Percentiles rank a stretch among this genome's conserved stretches.
phyloP scores from a whole-genome alignment of 2,113 vertebrate species.

The Ophiodon elongatus region DNA sequence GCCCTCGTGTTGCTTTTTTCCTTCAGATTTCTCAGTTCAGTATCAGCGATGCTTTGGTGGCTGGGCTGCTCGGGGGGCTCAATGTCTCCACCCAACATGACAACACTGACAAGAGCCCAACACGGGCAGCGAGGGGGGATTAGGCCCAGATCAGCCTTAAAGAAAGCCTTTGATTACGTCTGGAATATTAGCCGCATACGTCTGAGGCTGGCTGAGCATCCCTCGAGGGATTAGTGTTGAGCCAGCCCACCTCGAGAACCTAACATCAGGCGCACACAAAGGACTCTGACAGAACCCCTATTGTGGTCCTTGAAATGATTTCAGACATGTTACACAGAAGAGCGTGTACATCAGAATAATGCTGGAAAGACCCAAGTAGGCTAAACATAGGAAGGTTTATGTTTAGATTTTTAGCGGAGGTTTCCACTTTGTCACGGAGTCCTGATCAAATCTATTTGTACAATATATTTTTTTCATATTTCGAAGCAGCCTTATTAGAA shows the following conservation, averaged over 20 bases:
- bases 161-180: conserved; percentile 78
- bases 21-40: neutral
- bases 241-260: conserved; percentile 66
- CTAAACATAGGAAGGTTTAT: neutral
- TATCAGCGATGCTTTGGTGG: neutral
- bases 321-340: conserved; percentile 19
- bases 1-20: neutral
- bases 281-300: conserved; percentile 41
- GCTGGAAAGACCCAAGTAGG: neutral
- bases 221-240: conserved; percentile 69
- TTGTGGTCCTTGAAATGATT: conserved; percentile 43
- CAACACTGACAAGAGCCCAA: conserved; percentile 49
- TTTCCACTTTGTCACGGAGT: neutral
- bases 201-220: conserved; percentile 66
- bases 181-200: conserved; percentile 70
- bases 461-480: neutral
- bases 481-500: neutral
- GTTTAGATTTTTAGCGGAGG: neutral
- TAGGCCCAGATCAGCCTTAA: conserved; percentile 64
- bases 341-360: conserved; percentile 20
- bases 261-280: conserved; percentile 64
- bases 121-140: conserved; percentile 22
- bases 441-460: neutral
- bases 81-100: conserved; percentile 45
- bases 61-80: conserved; percentile 10